Percentiles rank a stretch among this genome's conserved stretches.
These are phyloP conservation scores for Incurvaria masculella DNA, from an alignment of 2,888 invertebrate genomes.

Conservation along the genomic window DNA sequence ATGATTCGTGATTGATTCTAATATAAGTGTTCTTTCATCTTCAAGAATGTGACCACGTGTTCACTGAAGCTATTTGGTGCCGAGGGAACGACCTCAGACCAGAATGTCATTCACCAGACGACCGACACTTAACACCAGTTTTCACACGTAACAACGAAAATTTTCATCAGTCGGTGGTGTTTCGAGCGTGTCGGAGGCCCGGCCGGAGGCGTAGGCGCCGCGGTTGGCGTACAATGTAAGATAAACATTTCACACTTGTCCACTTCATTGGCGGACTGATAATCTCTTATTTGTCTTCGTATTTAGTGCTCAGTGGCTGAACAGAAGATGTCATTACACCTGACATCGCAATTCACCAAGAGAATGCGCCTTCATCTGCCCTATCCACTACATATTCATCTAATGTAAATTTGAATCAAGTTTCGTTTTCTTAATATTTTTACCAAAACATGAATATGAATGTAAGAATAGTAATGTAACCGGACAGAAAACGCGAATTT, in stretches of 20 bases:
- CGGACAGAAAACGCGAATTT: too few species aligned
- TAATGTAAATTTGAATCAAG: too few species aligned
- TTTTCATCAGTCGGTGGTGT: neutral
- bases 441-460: too few species aligned
- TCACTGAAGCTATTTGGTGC: too few species aligned
- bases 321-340: neutral
- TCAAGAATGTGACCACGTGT: too few species aligned
- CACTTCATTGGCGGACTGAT: conserved; percentile 1
- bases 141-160: conserved; percentile 2
- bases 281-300: conserved; percentile 1
- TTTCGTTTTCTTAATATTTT: too few species aligned
- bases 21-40: too few species aligned
- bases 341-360: too few species aligned
- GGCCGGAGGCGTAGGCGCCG: neutral
- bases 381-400: too few species aligned
- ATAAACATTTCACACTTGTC: conserved; percentile 2
- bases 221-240: neutral
- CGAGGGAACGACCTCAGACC: neutral
- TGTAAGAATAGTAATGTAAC: too few species aligned
- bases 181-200: neutral
- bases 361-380: too few species aligned
- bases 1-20: too few species aligned
- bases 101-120: neutral
- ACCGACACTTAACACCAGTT: neutral
- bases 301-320: neutral